Evolutionary conservation across 2,797 vertebrate genomes (phyloP), one percentile per base, ranked within the genome.

Genomic region (Lophura swinhoii): DNA sequence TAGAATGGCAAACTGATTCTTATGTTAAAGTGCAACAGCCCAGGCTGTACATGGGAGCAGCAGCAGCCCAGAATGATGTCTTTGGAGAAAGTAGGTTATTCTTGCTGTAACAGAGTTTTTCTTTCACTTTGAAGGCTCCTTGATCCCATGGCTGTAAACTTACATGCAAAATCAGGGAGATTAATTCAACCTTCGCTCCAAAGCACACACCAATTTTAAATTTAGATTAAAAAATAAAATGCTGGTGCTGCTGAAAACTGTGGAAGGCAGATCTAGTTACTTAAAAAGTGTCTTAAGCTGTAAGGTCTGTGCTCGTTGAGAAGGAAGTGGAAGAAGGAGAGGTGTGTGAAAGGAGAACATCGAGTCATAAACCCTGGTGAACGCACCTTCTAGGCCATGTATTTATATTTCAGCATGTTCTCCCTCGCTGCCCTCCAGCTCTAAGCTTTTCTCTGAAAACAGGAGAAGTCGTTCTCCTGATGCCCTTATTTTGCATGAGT

Each of bases 1-100:
- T 44, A 8, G 29, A 7, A 28, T 0, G 8, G 55, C 23, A 28
- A 26, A 63, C 43, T 0, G 2, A 0, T 46, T n/a, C 75, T 67
- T 62, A 22, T 16, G 28, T 74, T 68, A 22, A 64, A 43, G 8
- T 39, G 21, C 39, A 43, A 43, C 28, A 58, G 33, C 43, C 24
- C 0, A n/a, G 29, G 10, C 22, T 46, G 35, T 44, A 21, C n/a
- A 14, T 20, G 59, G 51, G 35, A 46, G 22, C 28, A 41, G 2
- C 3, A 29, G n/a, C 60, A 73, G 66, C 24, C 15, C 39, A 23
- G 53, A 79, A 20, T 3, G 21, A n/a, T 2, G 4, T 13, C 56
- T 76, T 43, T 67, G 72, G 51, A 60, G 51, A 66, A 73, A 33
- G 71, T 5, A 37, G 26, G n/a, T 64, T 53, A 23, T 43, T 66